These are phyloP conservation scores for Caenorhabditis sp. DNA, from an alignment of 2,888 invertebrate species.

Conservation along the genomic window DNA sequence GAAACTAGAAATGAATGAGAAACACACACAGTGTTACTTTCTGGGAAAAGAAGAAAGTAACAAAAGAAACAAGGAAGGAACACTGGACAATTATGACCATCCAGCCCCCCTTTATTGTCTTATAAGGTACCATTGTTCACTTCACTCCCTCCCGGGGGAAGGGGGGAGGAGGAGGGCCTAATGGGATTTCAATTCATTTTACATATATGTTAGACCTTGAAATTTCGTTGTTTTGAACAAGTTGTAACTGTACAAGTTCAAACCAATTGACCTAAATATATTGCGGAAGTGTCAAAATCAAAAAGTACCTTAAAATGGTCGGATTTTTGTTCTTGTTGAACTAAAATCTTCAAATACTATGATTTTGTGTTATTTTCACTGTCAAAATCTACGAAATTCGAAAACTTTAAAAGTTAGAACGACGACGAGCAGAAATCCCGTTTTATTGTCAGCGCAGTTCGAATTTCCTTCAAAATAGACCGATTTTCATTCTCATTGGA, in stretches of 20 bases:
- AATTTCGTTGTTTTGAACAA: background rate
- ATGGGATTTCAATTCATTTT: background rate
- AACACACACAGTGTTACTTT: slow-evolving; percentile 1
- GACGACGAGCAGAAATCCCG: too few species aligned
- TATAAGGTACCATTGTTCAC: background rate
- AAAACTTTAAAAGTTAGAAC: too few species aligned
- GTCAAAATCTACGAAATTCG: too few species aligned
- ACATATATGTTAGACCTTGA: background rate
- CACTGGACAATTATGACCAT: slow-evolving; percentile 3
- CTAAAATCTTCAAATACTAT: too few species aligned
- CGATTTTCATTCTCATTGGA: too few species aligned
- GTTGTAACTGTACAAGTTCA: background rate
- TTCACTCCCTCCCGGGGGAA: background rate
- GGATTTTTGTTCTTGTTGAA: too few species aligned
- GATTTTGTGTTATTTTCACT: too few species aligned
- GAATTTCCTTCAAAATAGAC: too few species aligned
- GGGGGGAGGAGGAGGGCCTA: background rate
- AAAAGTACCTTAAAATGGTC: background rate
- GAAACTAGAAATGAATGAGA: background rate
- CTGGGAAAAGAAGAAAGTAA: slow-evolving; percentile 4
- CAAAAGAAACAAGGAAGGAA: background rate
- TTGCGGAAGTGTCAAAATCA: too few species aligned
- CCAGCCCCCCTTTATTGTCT: background rate
- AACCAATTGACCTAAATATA: background rate
- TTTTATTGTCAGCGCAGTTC: too few species aligned